Conservation (phyloP, 1,140 invertebrate genomes). For the Pseudomyrmex pallidus region DNA sequence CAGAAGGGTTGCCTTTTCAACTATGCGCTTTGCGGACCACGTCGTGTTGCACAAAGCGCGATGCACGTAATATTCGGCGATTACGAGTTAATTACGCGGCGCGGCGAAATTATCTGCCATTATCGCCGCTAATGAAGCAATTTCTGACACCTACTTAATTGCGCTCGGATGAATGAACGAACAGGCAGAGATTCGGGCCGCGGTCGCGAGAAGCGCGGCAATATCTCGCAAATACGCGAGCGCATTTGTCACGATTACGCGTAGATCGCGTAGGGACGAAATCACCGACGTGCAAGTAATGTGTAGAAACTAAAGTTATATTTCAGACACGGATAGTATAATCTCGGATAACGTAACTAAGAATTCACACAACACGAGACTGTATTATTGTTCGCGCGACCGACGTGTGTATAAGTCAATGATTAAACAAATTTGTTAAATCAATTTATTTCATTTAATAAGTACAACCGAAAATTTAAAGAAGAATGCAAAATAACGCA, state of each 20-base stretch:
- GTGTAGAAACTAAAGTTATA: no score
- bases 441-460: no score
- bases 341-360: no score
- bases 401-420: no score
- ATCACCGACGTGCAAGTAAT: no score
- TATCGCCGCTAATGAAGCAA: conserved; percentile 62
- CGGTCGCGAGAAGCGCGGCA: conserved; percentile 31
- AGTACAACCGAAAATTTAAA: no score
- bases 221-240: conserved; percentile 15
- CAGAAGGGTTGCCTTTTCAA: conserved; percentile 21
- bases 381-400: no score
- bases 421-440: no score
- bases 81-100: conserved; percentile 61
- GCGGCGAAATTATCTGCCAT: conserved; percentile 56
- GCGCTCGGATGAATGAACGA: conserved; percentile 54
- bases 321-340: no score
- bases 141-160: conserved; percentile 62
- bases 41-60: conserved; percentile 28
- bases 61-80: conserved; percentile 55
- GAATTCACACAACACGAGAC: no score
- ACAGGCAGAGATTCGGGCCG: conserved; percentile 37
- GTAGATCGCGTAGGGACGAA: no score
- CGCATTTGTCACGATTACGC: not conserved
- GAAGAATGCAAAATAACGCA: no score
- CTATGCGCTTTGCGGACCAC: conserved; percentile 36